Conservation (phyloP, 1,140 invertebrate species). For the Alviniconcha marisindica region DNA sequence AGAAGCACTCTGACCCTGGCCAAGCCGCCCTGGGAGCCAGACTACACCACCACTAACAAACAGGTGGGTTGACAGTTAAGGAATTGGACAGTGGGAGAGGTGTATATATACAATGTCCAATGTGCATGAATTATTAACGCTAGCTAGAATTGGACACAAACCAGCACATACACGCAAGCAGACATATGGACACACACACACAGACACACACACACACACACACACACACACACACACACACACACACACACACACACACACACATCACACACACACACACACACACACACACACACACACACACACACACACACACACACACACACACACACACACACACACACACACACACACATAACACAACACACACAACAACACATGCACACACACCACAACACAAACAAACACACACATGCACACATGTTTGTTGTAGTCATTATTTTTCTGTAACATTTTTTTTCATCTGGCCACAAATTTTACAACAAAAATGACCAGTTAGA, state of each 20-base stretch:
- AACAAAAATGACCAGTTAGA: no score
- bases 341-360: no score
- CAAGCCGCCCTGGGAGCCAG: conserved; percentile 58
- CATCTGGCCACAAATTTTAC: no score
- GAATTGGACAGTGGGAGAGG: no score
- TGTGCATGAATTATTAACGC: no score
- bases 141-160: no score
- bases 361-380: no score
- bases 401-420: no score
- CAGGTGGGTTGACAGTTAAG: conserved; percentile 53
- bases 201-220: conserved; percentile 20
- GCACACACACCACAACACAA: no score
- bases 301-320: neutral
- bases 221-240: conserved; percentile 16
- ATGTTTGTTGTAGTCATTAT: no score
- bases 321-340: neutral
- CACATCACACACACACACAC: neutral
- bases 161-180: neutral
- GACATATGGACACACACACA: neutral
- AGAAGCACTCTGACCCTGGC: conserved; percentile 52
- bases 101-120: no score
- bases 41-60: conserved; percentile 58
- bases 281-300: neutral
- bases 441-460: no score
- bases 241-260: conserved; percentile 15